Evolutionary conservation across 2,888 invertebrate genomes (phyloP).

Genomic region (Hemistola chrysoprasaria): DNA sequence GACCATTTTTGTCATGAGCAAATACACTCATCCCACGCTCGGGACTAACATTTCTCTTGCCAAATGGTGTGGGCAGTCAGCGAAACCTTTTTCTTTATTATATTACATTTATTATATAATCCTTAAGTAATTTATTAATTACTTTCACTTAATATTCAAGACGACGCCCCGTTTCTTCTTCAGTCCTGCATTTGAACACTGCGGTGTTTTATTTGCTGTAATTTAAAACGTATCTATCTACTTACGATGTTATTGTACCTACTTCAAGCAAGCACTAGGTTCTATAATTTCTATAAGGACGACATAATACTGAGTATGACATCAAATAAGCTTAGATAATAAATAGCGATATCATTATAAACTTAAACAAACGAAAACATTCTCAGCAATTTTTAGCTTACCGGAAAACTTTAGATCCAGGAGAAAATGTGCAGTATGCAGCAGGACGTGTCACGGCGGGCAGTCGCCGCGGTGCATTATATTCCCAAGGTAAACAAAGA

Average conservation of each 20-base stretch:
- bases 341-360: too few species aligned
- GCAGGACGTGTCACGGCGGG: slow-evolving; percentile 46
- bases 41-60: slow-evolving; percentile 34
- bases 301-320: too few species aligned
- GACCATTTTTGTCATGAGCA: slow-evolving; percentile 29
- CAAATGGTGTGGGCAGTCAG: slow-evolving; percentile 30
- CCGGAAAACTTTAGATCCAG: slow-evolving; percentile 33
- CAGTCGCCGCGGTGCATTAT: slow-evolving; percentile 71
- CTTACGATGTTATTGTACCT: too few species aligned
- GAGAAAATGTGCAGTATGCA: slow-evolving; percentile 24
- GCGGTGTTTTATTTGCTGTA: too few species aligned
- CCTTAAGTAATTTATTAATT: too few species aligned
- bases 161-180: too few species aligned
- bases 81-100: slow-evolving; percentile 20
- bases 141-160: too few species aligned
- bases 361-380: not conserved
- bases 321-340: too few species aligned
- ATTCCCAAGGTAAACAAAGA: slow-evolving; percentile 81
- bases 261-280: too few species aligned
- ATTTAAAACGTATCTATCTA: too few species aligned
- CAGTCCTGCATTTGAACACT: too few species aligned
- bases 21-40: slow-evolving; percentile 37
- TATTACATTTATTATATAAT: not conserved
- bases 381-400: slow-evolving; percentile 35
- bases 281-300: too few species aligned